phyloP scores from a whole-genome alignment of 2,797 vertebrate species.

The Gymnocypris eckloni region DNA sequence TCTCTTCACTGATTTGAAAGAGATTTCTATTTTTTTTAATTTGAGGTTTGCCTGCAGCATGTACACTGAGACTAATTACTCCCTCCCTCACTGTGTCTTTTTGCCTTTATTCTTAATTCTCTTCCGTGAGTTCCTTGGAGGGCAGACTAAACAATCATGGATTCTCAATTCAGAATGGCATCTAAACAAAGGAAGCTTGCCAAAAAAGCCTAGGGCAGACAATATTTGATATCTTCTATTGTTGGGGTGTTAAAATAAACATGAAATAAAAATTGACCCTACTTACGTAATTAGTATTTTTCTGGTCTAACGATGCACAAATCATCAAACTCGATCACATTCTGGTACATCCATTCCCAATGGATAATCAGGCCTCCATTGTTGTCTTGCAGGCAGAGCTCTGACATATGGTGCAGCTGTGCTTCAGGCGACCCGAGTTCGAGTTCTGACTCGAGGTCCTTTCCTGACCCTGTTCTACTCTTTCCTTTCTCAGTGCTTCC shows the following conservation, averaged over 20 bases:
- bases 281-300: background rate
- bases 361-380: background rate
- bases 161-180: background rate
- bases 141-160: background rate
- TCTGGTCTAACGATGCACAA: background rate
- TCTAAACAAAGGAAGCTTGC: conserved; percentile 19
- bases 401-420: background rate
- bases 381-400: background rate
- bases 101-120: conserved; percentile 21
- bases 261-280: background rate
- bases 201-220: background rate
- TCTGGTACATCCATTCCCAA: background rate
- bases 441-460: background rate
- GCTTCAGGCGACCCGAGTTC: background rate
- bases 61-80: conserved; percentile 37
- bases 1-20: conserved; percentile 36
- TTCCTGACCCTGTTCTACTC: background rate
- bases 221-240: background rate
- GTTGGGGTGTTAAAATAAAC: conserved; percentile 2
- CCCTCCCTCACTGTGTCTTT: conserved; percentile 6
- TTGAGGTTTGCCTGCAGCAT: conserved; percentile 29
- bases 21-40: conserved; percentile 41
- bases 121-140: background rate
- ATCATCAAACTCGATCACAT: background rate
- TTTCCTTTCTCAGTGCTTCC: background rate